Evolutionary conservation across 2,888 invertebrate species (phyloP), one percentile per base, ranked within the genome.

Genomic region (Stramonita haemastoma): DNA sequence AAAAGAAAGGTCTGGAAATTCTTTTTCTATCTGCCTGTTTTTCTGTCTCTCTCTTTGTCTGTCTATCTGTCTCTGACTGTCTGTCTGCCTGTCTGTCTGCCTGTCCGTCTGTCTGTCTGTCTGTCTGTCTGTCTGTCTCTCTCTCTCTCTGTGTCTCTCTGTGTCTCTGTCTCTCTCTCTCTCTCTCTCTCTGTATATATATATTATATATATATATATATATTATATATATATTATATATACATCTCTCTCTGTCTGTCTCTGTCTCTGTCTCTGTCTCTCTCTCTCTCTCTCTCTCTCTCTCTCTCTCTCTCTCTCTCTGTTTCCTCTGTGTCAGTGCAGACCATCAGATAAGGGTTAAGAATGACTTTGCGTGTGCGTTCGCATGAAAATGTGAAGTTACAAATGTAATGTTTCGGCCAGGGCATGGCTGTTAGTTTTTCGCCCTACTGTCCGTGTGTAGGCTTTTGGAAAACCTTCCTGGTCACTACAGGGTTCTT

Each of bases 71-170:
- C 22, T 46, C 29, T 11, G 36, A 1, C 36, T 46, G 22, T 22
- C n/a, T 81, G 4, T 46, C 26, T 81, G 46, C 36, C 29, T n/a
- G n/a, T 73, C 2, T 81, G 19, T 81, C 26, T 81, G 81, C n/a
- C n/a, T 66, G 19, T 66, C 66, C 13, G 19, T 66, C 66, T 66
- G 19, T 66, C 66, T 66, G 19, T 73, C n/a, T 73, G n/a, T 73
- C 73, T 66, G 19, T 66, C 66, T 66, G 19, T 66, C 66, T 66
- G 19, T 66, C 66, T 66, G 19, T 73, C n/a, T 73, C 73, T 73
- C 73, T 73, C 73, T 8, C n/a, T 73, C 73, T 73, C 73, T 73
- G n/a, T n/a, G n/a, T 73, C 73, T 73, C 22, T n/a, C 73, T 73
- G 11, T 73, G n/a, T 73, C 22, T 46, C 29, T 11, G 36, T 13